These are phyloP conservation scores for Cotesia chilonis DNA, from an alignment of 1,140 invertebrate species.

Conservation along the genomic window DNA sequence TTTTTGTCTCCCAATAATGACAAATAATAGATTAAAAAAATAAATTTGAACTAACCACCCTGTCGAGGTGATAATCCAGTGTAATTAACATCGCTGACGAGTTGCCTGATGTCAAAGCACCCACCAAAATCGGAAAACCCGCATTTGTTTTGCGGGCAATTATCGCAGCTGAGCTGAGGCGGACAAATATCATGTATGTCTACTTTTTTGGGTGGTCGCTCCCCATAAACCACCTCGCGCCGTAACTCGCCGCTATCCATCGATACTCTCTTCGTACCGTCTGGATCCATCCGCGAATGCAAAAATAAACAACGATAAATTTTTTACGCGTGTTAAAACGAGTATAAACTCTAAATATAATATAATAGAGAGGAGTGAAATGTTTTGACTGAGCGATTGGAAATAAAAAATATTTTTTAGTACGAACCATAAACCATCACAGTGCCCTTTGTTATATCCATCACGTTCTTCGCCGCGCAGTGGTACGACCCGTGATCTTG, in stretches of 20 bases:
- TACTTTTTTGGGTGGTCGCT: constrained; percentile 59
- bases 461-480: constrained; percentile 85
- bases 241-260: constrained; percentile 40
- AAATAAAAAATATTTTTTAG: constrained; percentile 3
- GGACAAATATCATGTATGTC: constrained; percentile 66
- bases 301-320: constrained; percentile 16
- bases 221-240: constrained; percentile 57
- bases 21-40: neutral
- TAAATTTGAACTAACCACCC: constrained; percentile 49
- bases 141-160: constrained; percentile 60
- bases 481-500: constrained; percentile 79
- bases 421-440: constrained; percentile 75
- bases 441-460: constrained; percentile 79
- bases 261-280: constrained; percentile 41
- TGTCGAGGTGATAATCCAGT: constrained; percentile 52
- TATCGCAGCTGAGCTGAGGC: constrained; percentile 59
- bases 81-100: constrained; percentile 50
- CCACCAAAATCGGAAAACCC: constrained; percentile 53
- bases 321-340: neutral
- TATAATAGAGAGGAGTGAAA: too few relatives aligned
- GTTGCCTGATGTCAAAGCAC: constrained; percentile 50
- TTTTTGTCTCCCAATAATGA: neutral
- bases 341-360: too few relatives aligned
- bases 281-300: constrained; percentile 27
- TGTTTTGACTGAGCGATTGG: neutral